Base-by-base conservation (phyloP, 1,140 invertebrate genomes). In the Gryllus bimaculatus region DNA sequence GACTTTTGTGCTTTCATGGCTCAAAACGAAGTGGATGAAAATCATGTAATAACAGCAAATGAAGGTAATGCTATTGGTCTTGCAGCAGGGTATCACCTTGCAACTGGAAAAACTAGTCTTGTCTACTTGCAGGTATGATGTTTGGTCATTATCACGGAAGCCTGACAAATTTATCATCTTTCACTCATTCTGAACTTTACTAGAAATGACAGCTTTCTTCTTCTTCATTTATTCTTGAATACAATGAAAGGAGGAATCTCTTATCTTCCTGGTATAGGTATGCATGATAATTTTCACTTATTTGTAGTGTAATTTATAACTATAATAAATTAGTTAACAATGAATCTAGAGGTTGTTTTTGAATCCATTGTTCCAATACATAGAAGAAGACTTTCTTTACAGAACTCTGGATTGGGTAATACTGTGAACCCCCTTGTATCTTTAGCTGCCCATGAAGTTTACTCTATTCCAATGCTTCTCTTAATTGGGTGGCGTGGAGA, bases 1-100 rank as follows among this genome's bases (percentile, higher is more conserved):
- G 87, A 88, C 83, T 88, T 88, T 79, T 88, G 87, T 84, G 87
- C 86, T 8, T 88, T 84, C 82, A 84, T 87, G 1, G 85, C 85
- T n/a, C 82, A 83, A 47, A 85, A 84, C 80, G 84, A 84, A 8
- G 83, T 85, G 8, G 73, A 82, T 47, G 78, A 82, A 12, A 82
- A 86, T 49, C 87, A 88, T 81, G 80, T 87, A 8, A 88, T 88
- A 77, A 83, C 87, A 48, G 83, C 85, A 39, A 87, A 87, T 83
- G 86, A 87, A 81, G 87, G 87, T n/a, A 84, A 82, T 82, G 85
- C 87, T 13, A 82, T 88, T 47, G 85, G 83, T 18, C 66, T 88
- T 75, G 87, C 86, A 77, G 81, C 85, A 79, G 87, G 87, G 12
- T 87, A 88, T 82, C 85, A 88, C 81, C 80, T 88, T 77, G 85